These are phyloP conservation scores for Heliconius sara DNA, from an alignment of 2,888 invertebrate genomes.

Conservation along the genomic window DNA sequence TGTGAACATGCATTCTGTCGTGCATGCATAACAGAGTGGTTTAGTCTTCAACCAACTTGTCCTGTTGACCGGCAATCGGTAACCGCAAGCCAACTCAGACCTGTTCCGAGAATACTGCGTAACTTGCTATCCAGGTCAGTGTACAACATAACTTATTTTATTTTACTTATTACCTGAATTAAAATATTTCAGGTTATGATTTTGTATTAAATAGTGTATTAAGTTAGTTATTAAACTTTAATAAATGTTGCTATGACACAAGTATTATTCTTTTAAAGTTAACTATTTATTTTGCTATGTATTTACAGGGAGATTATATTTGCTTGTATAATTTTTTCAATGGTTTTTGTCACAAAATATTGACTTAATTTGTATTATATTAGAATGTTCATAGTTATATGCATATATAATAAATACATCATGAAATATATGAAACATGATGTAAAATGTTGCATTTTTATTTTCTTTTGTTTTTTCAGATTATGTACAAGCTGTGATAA, in stretches of 20 bases:
- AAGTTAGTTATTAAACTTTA: no score
- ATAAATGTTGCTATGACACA: neutral
- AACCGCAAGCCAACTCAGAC: conserved; percentile 93
- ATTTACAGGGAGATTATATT: neutral
- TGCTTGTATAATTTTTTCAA: no score
- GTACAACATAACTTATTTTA: conserved; percentile 6
- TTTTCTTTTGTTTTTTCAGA: conserved; percentile 69
- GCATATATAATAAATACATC: no score
- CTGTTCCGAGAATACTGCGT: conserved; percentile 96
- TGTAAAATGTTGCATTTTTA: neutral
- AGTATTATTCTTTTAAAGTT: neutral
- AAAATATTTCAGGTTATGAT: conserved; percentile 33
- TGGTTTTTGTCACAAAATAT: no score
- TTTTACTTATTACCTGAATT: neutral
- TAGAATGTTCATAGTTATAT: no score
- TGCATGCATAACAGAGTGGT: conserved; percentile 97
- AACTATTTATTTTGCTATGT: neutral
- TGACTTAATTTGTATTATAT: no score
- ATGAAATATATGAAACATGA: neutral
- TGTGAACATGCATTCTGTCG: conserved; percentile 99
- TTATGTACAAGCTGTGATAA: conserved; percentile 96
- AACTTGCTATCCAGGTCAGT: conserved; percentile 91
- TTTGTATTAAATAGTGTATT: conserved; percentile 12
- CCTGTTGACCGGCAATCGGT: conserved; percentile 96
- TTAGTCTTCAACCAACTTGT: conserved; percentile 96